Evolutionary conservation across 1,140 invertebrate genomes (phyloP), one percentile per base, ranked within the genome.

Genomic region (Mya arenaria): DNA sequence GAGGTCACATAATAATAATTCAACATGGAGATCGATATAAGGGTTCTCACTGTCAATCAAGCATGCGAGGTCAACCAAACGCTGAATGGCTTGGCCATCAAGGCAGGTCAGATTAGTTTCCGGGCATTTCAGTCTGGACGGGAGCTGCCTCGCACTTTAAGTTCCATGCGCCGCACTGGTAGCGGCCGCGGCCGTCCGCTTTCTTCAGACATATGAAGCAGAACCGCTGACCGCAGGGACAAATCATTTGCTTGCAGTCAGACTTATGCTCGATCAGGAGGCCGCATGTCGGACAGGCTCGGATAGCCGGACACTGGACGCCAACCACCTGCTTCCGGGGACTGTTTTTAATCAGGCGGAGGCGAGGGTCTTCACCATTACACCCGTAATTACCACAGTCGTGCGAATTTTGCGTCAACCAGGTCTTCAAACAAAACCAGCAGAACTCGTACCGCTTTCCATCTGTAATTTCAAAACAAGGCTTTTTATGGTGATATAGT

Each of bases 161-260:
- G 36, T 75, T 69, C 39, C 34, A 83, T 8, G 36, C 44, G 13
- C 81, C 81, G 52, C 81, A 83, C 63, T 39, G 71, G 37, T 81
- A 74, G 17, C 23, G 34, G 2, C 77, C 77, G 55, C 25, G 32
- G 23, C 28, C n/a, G 41, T 62, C 60, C 4, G 66, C 39, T 23
- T 66, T 65, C 36, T 84, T 77, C 15, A 84, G 55, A 58, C 83
- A 84, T n/a, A 84, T 79, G 34, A 84, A 84, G 58, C 83, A 84
- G 34, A 84, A 84, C n/a, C 60, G 52, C 39, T 72, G 62, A 19
- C 79, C 78, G 56, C 83, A 84, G 0, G 56, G 66, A 58, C 83
- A 86, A 10, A 37, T 25, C 82, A 81, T 84, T n/a, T 84, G 85
- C 48, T 86, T 86, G 34, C 82, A 81, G 17, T 2, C 30, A 13